A percentile compares a stretch with the other conserved stretches of the same genome.
These are phyloP conservation scores for Onychorhynchus coronatus DNA, from an alignment of 2,113 vertebrate species.

Conservation along the genomic window DNA sequence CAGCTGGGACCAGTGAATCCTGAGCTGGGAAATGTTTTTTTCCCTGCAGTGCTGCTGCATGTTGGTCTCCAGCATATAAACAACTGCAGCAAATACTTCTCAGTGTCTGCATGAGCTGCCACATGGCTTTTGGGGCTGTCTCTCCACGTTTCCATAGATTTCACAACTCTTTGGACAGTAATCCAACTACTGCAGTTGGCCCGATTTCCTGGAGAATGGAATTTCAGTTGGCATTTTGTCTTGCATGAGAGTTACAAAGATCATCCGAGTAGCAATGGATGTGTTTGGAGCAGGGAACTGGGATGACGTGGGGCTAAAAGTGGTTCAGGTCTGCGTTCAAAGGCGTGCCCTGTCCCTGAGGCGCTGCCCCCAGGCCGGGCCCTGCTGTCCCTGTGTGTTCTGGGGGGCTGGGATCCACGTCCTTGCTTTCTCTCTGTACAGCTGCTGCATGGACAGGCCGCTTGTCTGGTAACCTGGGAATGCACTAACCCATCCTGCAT, in stretches of 20 bases:
- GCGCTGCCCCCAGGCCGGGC: not conserved
- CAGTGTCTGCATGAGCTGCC: not conserved
- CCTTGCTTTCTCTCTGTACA: not conserved
- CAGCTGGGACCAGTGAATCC: not conserved
- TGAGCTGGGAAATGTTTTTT: not conserved
- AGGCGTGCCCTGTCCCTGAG: not conserved
- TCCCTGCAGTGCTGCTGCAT: not conserved
- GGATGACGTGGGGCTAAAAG: not conserved
- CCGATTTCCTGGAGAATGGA: not conserved
- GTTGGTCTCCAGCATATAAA: not conserved
- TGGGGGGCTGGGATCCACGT: not conserved
- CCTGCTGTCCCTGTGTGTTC: not conserved
- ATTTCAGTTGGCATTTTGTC: not conserved
- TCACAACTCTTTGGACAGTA: not conserved
- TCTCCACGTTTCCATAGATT: not conserved
- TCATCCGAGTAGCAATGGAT: not conserved
- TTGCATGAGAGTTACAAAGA: not conserved
- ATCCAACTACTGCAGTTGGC: not conserved
- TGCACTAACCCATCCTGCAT: conserved; percentile 50
- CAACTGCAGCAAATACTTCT: not conserved
- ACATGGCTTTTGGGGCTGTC: not conserved
- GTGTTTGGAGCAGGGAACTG: not conserved
- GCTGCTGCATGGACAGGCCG: not conserved
- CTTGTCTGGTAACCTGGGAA: conserved; percentile 48
- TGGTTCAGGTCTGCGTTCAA: not conserved